Base-by-base conservation (phyloP, 2,888 invertebrate species). In the Harpalus rubripes region DNA sequence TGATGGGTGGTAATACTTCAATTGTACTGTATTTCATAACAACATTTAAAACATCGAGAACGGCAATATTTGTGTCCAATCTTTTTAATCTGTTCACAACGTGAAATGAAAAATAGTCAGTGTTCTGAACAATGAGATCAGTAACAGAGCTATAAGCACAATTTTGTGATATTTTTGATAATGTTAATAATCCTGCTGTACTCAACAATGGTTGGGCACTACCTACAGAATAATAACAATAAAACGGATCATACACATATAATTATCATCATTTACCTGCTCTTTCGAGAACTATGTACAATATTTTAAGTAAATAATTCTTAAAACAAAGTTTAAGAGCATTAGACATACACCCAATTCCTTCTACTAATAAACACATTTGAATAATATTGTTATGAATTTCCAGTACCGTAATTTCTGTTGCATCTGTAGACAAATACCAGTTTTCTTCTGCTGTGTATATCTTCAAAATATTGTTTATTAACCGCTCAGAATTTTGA, bases 81-180 rank as follows among this genome's bases (percentile, higher is more conserved):
- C 92, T 93, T 85, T 94, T 94, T 0, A 96, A 91, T 88, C 94
- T 92, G 0, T 93, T 90, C 39, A 94, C 94, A 84, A 96, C 92
- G 87, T 96, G 94, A 88, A 94, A 94, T 0, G 95, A 94, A 88
- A 96, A 93, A 89, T 96, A 96, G 90, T 96, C 96, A 0, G 95
- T 93, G 89, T 96, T 96, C 56, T 90, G 89, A 79, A 93, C 93
- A 85, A 97, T 92, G 22, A 96, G 92, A n/a, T 93, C 92, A 0
- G 93, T 92, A 3, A 95, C 92, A 82, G 91, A 90, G 0, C 88
- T 86, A 89, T 93, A 93, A 0, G 92, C 93, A 87, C 94, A 92
- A 0, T 95, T 94, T 52, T 88, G 85, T 7, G 95, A 93, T 32
- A 96, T 92, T 81, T 92, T 92, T 63, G 92, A 89, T 6, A 95